Percentiles rank a stretch among this genome's conserved stretches.
These are phyloP conservation scores for Yponomeuta cagnagella DNA, from an alignment of 2,888 invertebrate species.

Conservation along the genomic window DNA sequence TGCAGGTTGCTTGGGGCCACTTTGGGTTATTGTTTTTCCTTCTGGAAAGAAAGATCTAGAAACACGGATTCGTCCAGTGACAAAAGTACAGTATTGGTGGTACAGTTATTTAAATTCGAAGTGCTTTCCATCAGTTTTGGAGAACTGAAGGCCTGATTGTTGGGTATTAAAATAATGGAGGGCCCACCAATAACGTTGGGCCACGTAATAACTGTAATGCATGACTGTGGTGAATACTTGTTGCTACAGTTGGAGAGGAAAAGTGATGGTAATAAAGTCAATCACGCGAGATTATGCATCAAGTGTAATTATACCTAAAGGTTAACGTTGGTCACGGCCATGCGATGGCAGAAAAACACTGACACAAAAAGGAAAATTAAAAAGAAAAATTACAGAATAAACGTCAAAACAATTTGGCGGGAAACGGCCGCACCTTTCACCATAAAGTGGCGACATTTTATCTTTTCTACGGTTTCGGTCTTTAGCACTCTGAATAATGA, in stretches of 20 bases:
- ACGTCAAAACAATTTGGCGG: conserved; percentile 2
- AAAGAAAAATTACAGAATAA: neutral
- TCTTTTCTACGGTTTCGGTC: neutral
- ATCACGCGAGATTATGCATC: no score
- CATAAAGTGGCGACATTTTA: neutral
- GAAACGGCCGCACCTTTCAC: conserved; percentile 1
- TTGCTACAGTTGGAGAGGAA: no score
- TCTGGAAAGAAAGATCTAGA: neutral
- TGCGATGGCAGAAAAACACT: neutral
- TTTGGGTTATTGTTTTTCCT: neutral
- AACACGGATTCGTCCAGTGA: no score
- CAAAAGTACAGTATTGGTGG: no score
- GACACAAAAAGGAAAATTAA: neutral
- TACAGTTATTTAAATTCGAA: no score
- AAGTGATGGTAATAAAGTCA: no score
- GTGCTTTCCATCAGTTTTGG: neutral
- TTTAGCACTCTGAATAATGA: neutral
- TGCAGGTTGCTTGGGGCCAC: conserved; percentile 32
- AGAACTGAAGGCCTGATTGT: neutral
- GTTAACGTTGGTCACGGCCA: neutral
- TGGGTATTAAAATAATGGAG: no score
- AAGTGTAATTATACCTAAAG: neutral
- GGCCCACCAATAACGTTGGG: no score
- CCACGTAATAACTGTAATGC: no score
- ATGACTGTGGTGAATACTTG: no score